Percentiles rank a stretch among this genome's conserved stretches.
Evolutionary conservation across 2,113 vertebrate genomes (phyloP).

Genomic region (Dasypus novemcinctus): DNA sequence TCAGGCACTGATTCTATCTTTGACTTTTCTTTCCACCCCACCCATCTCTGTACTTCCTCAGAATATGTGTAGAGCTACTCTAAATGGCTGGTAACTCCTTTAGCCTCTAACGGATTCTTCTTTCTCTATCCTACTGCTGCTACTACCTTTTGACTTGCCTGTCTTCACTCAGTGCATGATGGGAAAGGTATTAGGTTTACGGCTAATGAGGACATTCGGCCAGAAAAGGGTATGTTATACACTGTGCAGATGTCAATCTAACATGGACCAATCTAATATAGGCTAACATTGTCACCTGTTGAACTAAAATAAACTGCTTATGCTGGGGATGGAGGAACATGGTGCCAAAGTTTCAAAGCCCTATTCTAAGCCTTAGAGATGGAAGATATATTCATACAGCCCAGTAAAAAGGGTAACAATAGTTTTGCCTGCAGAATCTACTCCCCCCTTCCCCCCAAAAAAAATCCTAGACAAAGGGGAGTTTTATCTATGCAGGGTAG

Average conservation of each 20-base stretch:
- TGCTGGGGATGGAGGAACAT: neutral
- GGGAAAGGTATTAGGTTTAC: constrained; percentile 98
- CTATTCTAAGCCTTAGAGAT: neutral
- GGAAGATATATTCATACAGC: neutral
- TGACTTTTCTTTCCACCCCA: neutral
- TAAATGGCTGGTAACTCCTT: constrained; percentile 37
- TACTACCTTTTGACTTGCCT: constrained; percentile 86
- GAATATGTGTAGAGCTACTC: constrained; percentile 26
- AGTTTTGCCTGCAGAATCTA: constrained; percentile 5
- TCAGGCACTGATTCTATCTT: neutral
- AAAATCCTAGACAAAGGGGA: neutral
- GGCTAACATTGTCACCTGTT: constrained; percentile 57
- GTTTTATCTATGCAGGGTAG: neutral
- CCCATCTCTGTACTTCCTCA: constrained; percentile 32
- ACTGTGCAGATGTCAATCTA: constrained; percentile 8
- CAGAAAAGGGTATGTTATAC: constrained; percentile 92
- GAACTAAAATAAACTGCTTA: constrained; percentile 8
- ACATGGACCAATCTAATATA: neutral
- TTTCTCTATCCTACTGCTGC: constrained; percentile 83
- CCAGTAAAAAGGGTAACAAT: neutral
- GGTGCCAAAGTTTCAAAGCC: constrained; percentile 5
- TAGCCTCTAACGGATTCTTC: constrained; percentile 78
- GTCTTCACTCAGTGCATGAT: constrained; percentile 93
- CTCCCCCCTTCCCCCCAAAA: neutral
- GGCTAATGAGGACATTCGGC: constrained; percentile 93